Percentiles rank a stretch among this genome's conserved stretches.
Evolutionary conservation across 2,113 vertebrate species (phyloP).

Genomic region (Dicentrarchus labrax): DNA sequence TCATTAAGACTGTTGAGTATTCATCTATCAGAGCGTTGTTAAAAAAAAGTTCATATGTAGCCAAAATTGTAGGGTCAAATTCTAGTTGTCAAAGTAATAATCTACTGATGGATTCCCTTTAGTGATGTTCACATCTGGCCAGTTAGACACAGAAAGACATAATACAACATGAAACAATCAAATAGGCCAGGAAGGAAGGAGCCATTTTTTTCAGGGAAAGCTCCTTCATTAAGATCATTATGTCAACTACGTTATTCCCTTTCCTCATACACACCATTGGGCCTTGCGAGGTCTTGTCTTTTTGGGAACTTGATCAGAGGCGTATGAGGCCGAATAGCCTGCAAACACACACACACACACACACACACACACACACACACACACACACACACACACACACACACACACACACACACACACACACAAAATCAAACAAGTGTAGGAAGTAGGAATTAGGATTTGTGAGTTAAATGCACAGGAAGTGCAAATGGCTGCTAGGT

Average conservation of each 20-base stretch:
- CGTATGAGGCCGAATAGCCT: constrained; percentile 83
- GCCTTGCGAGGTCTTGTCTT: constrained; percentile 65
- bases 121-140: neutral
- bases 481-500: neutral
- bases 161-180: neutral
- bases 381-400: neutral
- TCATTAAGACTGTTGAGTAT: no score
- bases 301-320: constrained; percentile 87
- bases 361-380: neutral
- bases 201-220: neutral
- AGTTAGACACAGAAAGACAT: neutral
- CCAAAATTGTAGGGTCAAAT: neutral
- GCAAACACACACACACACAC: constrained; percentile 28
- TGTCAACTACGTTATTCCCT: neutral
- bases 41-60: no score
- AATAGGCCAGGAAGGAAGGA: no score
- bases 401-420: constrained; percentile 13
- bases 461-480: neutral
- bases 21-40: no score
- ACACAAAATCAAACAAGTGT: neutral
- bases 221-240: neutral
- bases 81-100: no score
- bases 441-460: neutral
- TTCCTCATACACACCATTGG: constrained; percentile 79
- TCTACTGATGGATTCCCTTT: neutral